Percentiles rank a stretch among this genome's conserved stretches.
phyloP scores from a whole-genome alignment of 2,888 invertebrate species.

The Hirudinaria manillensis region DNA sequence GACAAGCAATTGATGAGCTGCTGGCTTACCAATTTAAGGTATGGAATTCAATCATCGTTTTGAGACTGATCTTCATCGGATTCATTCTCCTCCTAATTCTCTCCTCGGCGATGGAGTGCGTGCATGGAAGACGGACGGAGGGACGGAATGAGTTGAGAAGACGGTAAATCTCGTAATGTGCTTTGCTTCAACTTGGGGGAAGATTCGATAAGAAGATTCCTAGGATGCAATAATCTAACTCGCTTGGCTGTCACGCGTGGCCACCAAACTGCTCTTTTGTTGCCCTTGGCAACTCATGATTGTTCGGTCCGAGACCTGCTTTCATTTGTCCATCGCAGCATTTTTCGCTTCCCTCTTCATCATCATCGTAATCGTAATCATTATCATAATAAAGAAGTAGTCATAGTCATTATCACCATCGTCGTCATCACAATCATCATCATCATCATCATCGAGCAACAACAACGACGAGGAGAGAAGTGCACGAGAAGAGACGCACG shows the following conservation, averaged over 20 bases:
- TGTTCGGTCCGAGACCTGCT: neutral
- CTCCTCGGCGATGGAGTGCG: neutral
- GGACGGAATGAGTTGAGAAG: neutral
- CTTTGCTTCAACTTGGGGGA: neutral
- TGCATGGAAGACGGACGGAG: neutral
- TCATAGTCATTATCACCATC: too few species aligned
- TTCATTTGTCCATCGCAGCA: too few species aligned
- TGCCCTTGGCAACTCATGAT: neutral
- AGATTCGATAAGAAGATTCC: constrained; percentile 12
- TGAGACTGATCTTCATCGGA: too few species aligned
- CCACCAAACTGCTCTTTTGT: neutral
- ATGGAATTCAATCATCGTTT: too few species aligned
- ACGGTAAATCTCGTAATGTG: constrained; percentile 13
- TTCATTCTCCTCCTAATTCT: neutral
- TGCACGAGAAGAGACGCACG: neutral
- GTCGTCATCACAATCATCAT: too few species aligned
- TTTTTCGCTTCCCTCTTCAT: too few species aligned
- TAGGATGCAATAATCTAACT: neutral
- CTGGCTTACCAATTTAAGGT: too few species aligned
- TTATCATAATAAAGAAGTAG: too few species aligned
- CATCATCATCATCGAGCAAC: too few species aligned
- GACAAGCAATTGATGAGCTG: too few species aligned
- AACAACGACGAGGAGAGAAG: neutral
- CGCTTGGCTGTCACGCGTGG: neutral
- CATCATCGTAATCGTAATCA: too few species aligned